A percentile compares a stretch with the other conserved stretches of the same genome.
These are phyloP conservation scores for Pseudopleuronectes americanus DNA, from an alignment of 2,797 vertebrate species.

Conservation along the genomic window DNA sequence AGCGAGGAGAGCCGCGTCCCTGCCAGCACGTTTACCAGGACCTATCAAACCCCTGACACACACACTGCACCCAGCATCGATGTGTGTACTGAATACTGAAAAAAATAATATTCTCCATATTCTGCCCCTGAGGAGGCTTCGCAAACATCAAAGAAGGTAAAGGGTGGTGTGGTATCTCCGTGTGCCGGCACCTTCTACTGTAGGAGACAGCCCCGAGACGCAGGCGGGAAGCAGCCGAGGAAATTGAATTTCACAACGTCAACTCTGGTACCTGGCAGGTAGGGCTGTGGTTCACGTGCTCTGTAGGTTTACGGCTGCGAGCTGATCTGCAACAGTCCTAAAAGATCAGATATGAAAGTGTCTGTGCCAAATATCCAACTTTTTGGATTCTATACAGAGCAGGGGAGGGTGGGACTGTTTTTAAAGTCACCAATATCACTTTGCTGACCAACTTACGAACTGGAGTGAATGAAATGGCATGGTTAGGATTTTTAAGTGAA, in stretches of 20 bases:
- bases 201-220: conserved; percentile 70
- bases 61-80: conserved; percentile 43
- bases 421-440: too few relatives aligned
- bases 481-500: not conserved
- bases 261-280: conserved; percentile 65
- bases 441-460: too few relatives aligned
- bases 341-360: conserved; percentile 59
- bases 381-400: conserved; percentile 9
- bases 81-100: conserved; percentile 70
- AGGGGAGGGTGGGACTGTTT: not conserved
- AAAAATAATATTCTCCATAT: conserved; percentile 63
- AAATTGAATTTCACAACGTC: conserved; percentile 73
- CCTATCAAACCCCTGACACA: conserved; percentile 61
- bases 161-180: conserved; percentile 76
- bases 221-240: conserved; percentile 66
- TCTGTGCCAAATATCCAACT: conserved; percentile 21
- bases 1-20: conserved; percentile 39
- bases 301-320: conserved; percentile 50
- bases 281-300: conserved; percentile 61
- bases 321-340: conserved; percentile 47
- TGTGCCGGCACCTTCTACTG: conserved; percentile 64
- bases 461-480: too few relatives aligned
- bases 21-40: conserved; percentile 65
- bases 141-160: conserved; percentile 78
- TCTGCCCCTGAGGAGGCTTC: conserved; percentile 63